phyloP scores from a whole-genome alignment of 2,888 invertebrate species.

The Clepsis dumicolana region DNA sequence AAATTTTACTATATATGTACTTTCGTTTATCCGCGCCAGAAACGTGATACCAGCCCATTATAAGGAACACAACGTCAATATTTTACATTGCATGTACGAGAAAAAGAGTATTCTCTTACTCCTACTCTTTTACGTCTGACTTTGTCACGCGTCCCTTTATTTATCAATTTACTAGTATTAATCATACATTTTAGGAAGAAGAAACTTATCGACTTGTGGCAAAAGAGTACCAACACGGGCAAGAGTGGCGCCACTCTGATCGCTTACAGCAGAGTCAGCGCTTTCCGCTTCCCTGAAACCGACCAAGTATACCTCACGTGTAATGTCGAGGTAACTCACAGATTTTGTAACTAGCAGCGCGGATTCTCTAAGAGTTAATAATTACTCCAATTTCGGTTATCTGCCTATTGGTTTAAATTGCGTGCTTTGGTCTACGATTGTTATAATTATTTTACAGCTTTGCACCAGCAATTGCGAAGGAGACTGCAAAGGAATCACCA shows the following conservation, averaged over 20 bases:
- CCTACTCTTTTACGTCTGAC: too few relatives aligned
- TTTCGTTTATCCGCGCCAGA: too few relatives aligned
- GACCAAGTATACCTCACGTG: constrained; percentile 91
- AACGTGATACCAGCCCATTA: too few relatives aligned
- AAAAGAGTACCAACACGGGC: constrained; percentile 86
- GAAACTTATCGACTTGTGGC: constrained; percentile 89
- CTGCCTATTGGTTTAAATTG: too few relatives aligned
- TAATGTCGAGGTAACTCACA: constrained; percentile 88
- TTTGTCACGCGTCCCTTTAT: too few relatives aligned
- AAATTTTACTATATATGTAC: too few relatives aligned
- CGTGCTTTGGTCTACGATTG: too few relatives aligned
- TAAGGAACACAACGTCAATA: too few relatives aligned
- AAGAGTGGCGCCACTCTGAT: constrained; percentile 87
- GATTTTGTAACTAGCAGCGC: neutral
- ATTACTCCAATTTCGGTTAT: too few relatives aligned
- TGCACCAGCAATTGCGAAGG: constrained; percentile 76
- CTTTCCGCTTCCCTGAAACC: constrained; percentile 91
- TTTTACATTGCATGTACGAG: too few relatives aligned
- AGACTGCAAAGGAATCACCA: constrained; percentile 65
- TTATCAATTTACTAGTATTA: neutral
- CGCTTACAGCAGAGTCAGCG: constrained; percentile 89
- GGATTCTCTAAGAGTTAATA: too few relatives aligned
- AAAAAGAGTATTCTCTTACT: too few relatives aligned
- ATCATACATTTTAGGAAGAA: constrained; percentile 76
- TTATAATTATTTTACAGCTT: constrained; percentile 56